A percentile compares a stretch with the other conserved stretches of the same genome.
phyloP scores from a whole-genome alignment of 2,888 invertebrate species.

The Cremastobaeus sp. region DNA sequence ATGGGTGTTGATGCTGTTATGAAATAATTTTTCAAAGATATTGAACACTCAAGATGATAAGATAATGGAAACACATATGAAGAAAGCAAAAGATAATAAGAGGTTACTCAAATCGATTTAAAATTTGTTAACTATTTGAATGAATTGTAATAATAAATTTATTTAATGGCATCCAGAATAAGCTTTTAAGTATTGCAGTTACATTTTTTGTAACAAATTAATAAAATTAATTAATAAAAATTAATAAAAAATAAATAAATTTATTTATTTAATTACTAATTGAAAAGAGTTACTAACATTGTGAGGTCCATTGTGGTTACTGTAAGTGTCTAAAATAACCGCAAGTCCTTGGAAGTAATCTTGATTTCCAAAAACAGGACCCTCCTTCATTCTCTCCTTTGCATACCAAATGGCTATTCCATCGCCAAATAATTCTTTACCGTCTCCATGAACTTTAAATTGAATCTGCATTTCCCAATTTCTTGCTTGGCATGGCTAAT shows the following conservation, averaged over 20 bases:
- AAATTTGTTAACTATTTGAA: too few species aligned
- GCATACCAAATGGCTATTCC: constrained; percentile 98
- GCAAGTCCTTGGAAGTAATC: constrained; percentile 94
- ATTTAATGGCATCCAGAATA: too few species aligned
- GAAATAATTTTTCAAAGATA: neutral
- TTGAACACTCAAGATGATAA: too few species aligned
- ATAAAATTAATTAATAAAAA: too few species aligned
- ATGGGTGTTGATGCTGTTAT: constrained; percentile 96
- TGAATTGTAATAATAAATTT: too few species aligned
- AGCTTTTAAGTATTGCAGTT: too few species aligned
- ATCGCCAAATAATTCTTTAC: constrained; percentile 97
- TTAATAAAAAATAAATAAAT: neutral
- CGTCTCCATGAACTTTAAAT: constrained; percentile 97
- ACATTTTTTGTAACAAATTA: too few species aligned
- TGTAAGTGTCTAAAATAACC: constrained; percentile 97
- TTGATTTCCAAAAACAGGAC: constrained; percentile 96
- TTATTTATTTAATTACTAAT: neutral
- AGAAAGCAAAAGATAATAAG: too few species aligned
- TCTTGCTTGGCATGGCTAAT: constrained; percentile 88
- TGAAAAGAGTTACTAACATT: constrained; percentile 84
- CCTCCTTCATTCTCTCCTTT: constrained; percentile 87
- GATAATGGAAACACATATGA: too few species aligned
- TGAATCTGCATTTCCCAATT: constrained; percentile 99
- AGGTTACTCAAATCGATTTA: too few species aligned
- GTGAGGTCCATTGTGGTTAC: constrained; percentile 99